Evolutionary conservation across 2,888 invertebrate genomes (phyloP).

Genomic region (Hydrotaea cyrtoneurina): DNA sequence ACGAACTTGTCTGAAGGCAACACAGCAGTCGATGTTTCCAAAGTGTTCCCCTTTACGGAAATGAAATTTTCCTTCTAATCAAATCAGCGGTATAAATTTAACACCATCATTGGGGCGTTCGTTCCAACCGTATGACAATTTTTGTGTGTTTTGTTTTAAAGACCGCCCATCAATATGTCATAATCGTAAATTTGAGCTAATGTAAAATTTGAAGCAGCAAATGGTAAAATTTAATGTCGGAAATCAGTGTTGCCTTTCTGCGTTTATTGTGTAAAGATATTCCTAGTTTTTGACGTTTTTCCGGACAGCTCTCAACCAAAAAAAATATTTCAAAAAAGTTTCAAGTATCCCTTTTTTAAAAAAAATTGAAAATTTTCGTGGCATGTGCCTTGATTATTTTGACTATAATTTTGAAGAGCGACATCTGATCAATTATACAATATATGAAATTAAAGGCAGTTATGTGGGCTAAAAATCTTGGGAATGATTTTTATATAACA

Average conservation of each 20-base stretch:
- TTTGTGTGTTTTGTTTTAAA: conserved; percentile 42
- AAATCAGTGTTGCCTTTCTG: not conserved
- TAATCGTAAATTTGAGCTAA: conserved; percentile 59
- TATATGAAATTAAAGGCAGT: too few relatives aligned
- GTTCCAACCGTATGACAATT: conserved; percentile 23
- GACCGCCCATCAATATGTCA: conserved; percentile 68
- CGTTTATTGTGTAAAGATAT: too few relatives aligned
- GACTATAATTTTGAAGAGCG: too few relatives aligned
- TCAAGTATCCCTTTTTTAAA: too few relatives aligned
- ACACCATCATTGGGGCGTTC: not conserved
- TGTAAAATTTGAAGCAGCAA: not conserved
- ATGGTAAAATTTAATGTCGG: not conserved
- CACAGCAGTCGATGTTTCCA: not conserved
- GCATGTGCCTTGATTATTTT: too few relatives aligned
- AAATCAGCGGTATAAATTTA: not conserved
- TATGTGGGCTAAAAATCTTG: too few relatives aligned
- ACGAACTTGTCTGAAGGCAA: conserved; percentile 9
- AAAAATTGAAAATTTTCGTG: too few relatives aligned
- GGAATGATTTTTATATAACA: too few relatives aligned
- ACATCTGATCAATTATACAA: too few relatives aligned
- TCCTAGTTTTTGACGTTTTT: not conserved
- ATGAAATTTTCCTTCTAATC: not conserved
- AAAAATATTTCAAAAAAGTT: too few relatives aligned
- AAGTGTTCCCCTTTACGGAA: not conserved
- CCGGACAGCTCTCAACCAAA: too few relatives aligned